phyloP scores from a whole-genome alignment of 2,888 invertebrate genomes.

The Nomada fabriciana region DNA sequence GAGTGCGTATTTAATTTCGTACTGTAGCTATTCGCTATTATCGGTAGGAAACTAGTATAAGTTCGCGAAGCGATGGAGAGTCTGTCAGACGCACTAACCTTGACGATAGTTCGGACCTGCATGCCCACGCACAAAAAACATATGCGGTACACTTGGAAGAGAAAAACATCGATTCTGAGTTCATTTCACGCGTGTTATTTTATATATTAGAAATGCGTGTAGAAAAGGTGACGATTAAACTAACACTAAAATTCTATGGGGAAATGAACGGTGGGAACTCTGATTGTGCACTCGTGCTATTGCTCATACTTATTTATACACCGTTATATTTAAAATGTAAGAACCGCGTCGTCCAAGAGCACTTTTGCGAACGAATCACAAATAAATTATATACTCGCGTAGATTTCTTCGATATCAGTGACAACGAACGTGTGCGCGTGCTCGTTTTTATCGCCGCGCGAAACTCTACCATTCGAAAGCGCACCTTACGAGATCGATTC shows the following conservation, averaged over 20 bases:
- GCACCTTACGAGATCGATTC: constrained; percentile 32
- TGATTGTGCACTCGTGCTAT: constrained; percentile 82
- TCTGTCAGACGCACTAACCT: constrained; percentile 77
- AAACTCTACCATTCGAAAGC: constrained; percentile 17
- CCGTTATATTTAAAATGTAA: constrained; percentile 85
- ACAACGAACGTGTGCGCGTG: constrained; percentile 17
- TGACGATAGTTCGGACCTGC: constrained; percentile 75
- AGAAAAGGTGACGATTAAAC: constrained; percentile 34
- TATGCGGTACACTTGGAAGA: constrained; percentile 72
- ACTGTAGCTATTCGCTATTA: constrained; percentile 19
- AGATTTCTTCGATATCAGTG: constrained; percentile 30
- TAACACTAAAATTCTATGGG: constrained; percentile 45
- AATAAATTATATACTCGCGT: constrained; percentile 47
- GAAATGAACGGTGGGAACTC: constrained; percentile 63
- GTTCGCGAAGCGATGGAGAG: constrained; percentile 32
- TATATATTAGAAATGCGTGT: constrained; percentile 24
- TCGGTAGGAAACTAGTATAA: constrained; percentile 39
- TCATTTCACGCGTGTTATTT: constrained; percentile 69
- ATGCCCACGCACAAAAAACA: constrained; percentile 77
- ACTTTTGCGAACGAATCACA: constrained; percentile 31
- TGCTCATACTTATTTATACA: constrained; percentile 85
- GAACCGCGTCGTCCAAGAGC: constrained; percentile 70
- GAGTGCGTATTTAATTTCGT: constrained; percentile 28
- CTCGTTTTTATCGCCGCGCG: constrained; percentile 20
- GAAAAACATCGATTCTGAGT: constrained; percentile 69